Evolutionary conservation across 1,140 invertebrate species (phyloP), one percentile per base, ranked within the genome.

Genomic region (Panulirus ornatus): DNA sequence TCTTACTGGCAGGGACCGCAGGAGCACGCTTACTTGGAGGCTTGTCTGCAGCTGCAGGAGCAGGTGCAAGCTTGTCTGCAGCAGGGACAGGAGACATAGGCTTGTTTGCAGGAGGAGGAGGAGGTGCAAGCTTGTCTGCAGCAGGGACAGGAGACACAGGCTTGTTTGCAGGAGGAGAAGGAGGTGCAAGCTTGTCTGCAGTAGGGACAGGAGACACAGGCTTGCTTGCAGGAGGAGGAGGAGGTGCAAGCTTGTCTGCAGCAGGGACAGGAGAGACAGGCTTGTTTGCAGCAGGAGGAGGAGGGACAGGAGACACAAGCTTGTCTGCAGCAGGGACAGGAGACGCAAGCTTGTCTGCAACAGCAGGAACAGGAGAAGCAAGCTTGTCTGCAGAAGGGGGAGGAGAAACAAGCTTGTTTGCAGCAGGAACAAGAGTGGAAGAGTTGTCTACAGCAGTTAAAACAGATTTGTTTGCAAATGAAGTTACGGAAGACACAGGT

Each of bases 261-360:
- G 47, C 6, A 75, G 84, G 44, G 2, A 34, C 30, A 36, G 44
- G 44, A 85, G 70, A 38, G 30, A 47, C 11, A 85, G 54, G 38
- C 38, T 83, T 66, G 81, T n/a, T 66, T 66, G 81, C 70, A 38
- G 84, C 40, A 34, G 70, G 27, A 38, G 71, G 38, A 42, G 78
- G 27, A 51, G 73, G 30, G 51, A 34, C 79, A 58, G 51, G 27
- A 51, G 73, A 34, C 30, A 34, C 79, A 58, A 34, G 51, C 36
- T 82, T 58, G 14, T 19, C 34, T 82, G 27, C 79, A 75, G 73
- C 27, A 40, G 73, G n/a, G 58, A 6, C 58, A 30, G 58, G n/a
- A 30, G 58, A 66, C 1, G 58, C 22, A 22, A 40, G 2, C 6
- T 22, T 38, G 34, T 58, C n/a, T 75, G 22, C 71, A 44, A 11